A percentile compares a stretch with the other conserved stretches of the same genome.
phyloP scores from a whole-genome alignment of 2,888 invertebrate genomes.

The Metopia argyrocephala region DNA sequence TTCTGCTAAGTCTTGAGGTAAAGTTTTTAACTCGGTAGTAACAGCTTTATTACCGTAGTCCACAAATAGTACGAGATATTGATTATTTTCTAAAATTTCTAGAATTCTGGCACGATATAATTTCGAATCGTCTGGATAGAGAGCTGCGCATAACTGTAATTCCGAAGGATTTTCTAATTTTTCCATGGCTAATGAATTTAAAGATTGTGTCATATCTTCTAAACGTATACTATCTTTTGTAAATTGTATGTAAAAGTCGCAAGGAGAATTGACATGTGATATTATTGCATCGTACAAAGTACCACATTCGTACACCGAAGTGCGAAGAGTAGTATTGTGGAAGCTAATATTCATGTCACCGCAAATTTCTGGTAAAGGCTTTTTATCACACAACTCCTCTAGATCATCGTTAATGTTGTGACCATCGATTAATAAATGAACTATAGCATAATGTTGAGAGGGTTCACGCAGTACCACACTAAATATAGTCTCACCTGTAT shows the following conservation, averaged over 20 bases:
- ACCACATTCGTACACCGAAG: slow-evolving; percentile 65
- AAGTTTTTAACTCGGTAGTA: slow-evolving; percentile 80
- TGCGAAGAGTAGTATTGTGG: slow-evolving; percentile 64
- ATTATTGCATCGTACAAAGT: slow-evolving; percentile 80
- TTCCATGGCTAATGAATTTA: slow-evolving; percentile 65
- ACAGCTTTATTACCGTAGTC: slow-evolving; percentile 84
- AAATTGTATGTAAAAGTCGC: slow-evolving; percentile 88
- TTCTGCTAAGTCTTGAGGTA: slow-evolving; percentile 81
- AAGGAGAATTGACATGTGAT: slow-evolving; percentile 85
- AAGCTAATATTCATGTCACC: slow-evolving; percentile 65
- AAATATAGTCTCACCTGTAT: slow-evolving; percentile 85
- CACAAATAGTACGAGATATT: slow-evolving; percentile 86
- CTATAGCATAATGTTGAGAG: slow-evolving; percentile 83
- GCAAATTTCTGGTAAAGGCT: slow-evolving; percentile 63
- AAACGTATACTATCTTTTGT: slow-evolving; percentile 81
- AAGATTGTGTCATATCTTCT: slow-evolving; percentile 79
- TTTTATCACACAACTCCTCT: slow-evolving; percentile 79
- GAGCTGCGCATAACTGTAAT: slow-evolving; percentile 84
- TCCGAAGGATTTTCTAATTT: slow-evolving; percentile 50
- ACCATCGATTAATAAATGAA: slow-evolving; percentile 82
- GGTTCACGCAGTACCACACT: slow-evolving; percentile 84
- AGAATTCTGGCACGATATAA: slow-evolving; percentile 95
- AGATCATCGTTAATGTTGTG: slow-evolving; percentile 83
- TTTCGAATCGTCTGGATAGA: slow-evolving; percentile 87
- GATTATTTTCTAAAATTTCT: slow-evolving; percentile 83